Percentiles rank a stretch among this genome's conserved stretches.
Evolutionary conservation across 2,113 vertebrate species (phyloP).

Genomic region (Echinops telfairi): DNA sequence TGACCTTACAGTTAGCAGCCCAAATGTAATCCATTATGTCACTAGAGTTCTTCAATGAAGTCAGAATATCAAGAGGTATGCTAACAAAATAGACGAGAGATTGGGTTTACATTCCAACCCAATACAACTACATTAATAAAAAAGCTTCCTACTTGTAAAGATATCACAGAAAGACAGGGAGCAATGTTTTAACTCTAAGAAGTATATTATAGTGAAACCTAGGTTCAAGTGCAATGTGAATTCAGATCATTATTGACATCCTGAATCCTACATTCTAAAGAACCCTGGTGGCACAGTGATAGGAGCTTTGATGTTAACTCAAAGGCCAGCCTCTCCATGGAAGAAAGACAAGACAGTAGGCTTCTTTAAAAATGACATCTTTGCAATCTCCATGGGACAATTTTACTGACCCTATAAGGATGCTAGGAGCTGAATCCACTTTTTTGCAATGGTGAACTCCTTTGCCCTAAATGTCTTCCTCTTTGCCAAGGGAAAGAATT

Average conservation of each 20-base stretch:
- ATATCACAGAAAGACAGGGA: background rate
- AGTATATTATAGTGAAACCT: background rate
- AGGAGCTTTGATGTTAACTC: too few relatives aligned
- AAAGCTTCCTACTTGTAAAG: background rate
- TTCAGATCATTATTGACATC: background rate
- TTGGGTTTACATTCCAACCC: background rate
- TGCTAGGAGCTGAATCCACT: background rate
- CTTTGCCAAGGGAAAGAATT: background rate
- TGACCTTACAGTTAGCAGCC: too few relatives aligned
- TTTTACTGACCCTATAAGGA: background rate
- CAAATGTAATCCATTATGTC: too few relatives aligned
- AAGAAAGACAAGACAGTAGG: too few relatives aligned
- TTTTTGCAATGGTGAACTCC: background rate
- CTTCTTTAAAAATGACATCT: too few relatives aligned
- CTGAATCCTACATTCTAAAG: too few relatives aligned
- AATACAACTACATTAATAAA: background rate
- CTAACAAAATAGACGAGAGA: too few relatives aligned
- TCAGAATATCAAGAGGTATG: too few relatives aligned
- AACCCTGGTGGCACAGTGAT: too few relatives aligned
- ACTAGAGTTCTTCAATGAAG: background rate
- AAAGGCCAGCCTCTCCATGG: too few relatives aligned
- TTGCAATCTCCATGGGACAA: too few relatives aligned
- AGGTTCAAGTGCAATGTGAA: background rate
- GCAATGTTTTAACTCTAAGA: background rate
- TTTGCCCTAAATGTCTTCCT: background rate